These are phyloP conservation scores for Cynocephalus volans DNA, from an alignment of 2,113 vertebrate species.

Conservation along the genomic window DNA sequence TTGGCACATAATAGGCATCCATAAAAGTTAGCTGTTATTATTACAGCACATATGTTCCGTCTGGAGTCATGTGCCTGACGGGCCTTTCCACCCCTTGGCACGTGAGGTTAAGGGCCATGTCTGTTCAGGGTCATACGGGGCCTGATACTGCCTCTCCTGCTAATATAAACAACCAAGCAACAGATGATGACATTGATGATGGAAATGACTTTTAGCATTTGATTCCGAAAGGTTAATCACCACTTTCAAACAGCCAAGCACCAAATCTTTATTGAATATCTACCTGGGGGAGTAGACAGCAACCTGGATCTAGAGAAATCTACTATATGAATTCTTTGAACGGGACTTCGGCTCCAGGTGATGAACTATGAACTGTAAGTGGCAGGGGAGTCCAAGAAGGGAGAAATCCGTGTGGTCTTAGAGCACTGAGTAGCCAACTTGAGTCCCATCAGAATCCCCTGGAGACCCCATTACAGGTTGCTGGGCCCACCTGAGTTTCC, in stretches of 20 bases:
- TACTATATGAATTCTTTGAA: neutral
- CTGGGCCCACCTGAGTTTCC: neutral
- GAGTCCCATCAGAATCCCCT: neutral
- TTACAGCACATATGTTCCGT: accelerated
- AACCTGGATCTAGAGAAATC: neutral
- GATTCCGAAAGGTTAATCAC: neutral
- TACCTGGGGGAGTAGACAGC: neutral
- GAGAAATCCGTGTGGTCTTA: neutral
- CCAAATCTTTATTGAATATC: neutral
- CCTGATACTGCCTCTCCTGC: neutral
- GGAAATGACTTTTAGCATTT: too few species aligned
- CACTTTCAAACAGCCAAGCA: too few species aligned
- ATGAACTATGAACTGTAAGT: accelerated
- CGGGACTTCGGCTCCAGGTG: neutral
- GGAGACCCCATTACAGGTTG: neutral
- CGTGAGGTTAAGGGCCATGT: neutral
- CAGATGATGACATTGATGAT: neutral
- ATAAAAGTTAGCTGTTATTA: accelerated
- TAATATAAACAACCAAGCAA: accelerated
- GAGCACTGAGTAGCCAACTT: neutral
- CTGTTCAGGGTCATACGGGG: neutral
- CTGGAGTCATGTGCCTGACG: neutral
- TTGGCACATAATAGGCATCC: neutral
- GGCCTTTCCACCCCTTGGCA: neutral
- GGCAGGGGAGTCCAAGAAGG: neutral